Percentiles rank a stretch among this genome's conserved stretches.
Evolutionary conservation across 2,113 vertebrate genomes (phyloP).

Genomic region (Corythornis madagascariensis): DNA sequence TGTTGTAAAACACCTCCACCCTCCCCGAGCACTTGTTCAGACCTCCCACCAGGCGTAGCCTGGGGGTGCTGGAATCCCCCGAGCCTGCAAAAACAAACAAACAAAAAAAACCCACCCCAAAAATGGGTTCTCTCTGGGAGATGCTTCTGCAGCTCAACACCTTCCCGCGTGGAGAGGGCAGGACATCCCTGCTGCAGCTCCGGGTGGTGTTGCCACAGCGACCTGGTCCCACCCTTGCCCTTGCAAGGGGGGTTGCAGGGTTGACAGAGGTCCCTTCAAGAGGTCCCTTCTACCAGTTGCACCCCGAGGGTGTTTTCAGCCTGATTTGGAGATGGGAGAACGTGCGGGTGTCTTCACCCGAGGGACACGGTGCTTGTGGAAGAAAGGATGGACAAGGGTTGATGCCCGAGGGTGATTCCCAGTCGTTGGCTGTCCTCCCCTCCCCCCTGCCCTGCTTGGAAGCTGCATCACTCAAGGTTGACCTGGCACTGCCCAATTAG

Average conservation of each 20-base stretch:
- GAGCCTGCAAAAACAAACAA: not conserved
- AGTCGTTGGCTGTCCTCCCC: not conserved
- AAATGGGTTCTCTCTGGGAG: not conserved
- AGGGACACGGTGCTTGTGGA: too few species aligned
- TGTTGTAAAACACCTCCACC: conserved; percentile 67
- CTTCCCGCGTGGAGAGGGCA: not conserved
- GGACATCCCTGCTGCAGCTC: rapidly evolving
- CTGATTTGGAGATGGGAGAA: not conserved
- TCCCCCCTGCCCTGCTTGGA: not conserved
- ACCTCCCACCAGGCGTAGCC: conserved; percentile 44
- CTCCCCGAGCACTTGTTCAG: conserved; percentile 45
- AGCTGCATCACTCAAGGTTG: not conserved
- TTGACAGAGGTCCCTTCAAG: not conserved
- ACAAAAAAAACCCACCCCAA: not conserved
- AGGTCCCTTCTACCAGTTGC: not conserved
- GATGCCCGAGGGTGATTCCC: not conserved
- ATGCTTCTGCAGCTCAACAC: too few species aligned
- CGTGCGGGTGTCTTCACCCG: rapidly evolving
- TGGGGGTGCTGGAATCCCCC: not conserved
- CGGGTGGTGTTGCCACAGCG: too few species aligned
- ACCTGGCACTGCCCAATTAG: not conserved
- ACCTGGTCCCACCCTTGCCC: too few species aligned
- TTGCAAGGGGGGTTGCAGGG: too few species aligned
- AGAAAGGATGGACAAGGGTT: not conserved
- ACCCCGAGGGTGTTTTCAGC: not conserved